Percentiles rank a stretch among this genome's conserved stretches.
phyloP scores from a whole-genome alignment of 2,113 vertebrate species.

The Apeltes quadracus region DNA sequence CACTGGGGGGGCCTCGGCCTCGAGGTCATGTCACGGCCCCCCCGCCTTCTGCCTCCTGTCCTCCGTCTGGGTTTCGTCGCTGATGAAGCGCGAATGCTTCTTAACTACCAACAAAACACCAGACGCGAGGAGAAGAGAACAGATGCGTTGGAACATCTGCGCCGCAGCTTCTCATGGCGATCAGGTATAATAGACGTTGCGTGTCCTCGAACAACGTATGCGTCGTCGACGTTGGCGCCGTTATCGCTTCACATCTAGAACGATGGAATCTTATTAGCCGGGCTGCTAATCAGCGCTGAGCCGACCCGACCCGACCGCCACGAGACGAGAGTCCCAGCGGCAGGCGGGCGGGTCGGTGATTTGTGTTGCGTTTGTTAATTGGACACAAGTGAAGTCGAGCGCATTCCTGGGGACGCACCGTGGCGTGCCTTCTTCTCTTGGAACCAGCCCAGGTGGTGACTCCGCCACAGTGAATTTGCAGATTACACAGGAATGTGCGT shows the following conservation, averaged over 20 bases:
- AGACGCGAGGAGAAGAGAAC: constrained; percentile 47
- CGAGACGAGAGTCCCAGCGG: constrained; percentile 51
- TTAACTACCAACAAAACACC: constrained; percentile 64
- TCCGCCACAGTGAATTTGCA: constrained; percentile 50
- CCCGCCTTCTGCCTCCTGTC: too few relatives aligned
- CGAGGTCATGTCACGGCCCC: too few relatives aligned
- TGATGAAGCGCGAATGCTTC: constrained; percentile 68
- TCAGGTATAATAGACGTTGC: constrained; percentile 59
- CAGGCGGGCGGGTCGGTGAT: constrained; percentile 54
- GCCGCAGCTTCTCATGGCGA: constrained; percentile 52
- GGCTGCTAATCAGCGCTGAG: constrained; percentile 54
- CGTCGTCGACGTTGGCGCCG: constrained; percentile 64
- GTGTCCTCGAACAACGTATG: constrained; percentile 56
- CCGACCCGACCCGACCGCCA: constrained; percentile 27
- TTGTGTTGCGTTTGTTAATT: constrained; percentile 59
- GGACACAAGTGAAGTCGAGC: constrained; percentile 51
- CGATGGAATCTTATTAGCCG: constrained; percentile 62
- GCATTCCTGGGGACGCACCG: constrained; percentile 41
- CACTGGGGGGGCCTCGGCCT: too few relatives aligned
- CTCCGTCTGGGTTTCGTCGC: too few relatives aligned
- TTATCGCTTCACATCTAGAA: constrained; percentile 54
- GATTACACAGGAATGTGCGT: constrained; percentile 65
- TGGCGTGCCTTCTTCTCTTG: constrained; percentile 62
- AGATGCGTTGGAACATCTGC: constrained; percentile 53
- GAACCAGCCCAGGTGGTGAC: constrained; percentile 58